Conservation (phyloP, 2,113 vertebrate genomes). For the Crotalus horridus region DNA sequence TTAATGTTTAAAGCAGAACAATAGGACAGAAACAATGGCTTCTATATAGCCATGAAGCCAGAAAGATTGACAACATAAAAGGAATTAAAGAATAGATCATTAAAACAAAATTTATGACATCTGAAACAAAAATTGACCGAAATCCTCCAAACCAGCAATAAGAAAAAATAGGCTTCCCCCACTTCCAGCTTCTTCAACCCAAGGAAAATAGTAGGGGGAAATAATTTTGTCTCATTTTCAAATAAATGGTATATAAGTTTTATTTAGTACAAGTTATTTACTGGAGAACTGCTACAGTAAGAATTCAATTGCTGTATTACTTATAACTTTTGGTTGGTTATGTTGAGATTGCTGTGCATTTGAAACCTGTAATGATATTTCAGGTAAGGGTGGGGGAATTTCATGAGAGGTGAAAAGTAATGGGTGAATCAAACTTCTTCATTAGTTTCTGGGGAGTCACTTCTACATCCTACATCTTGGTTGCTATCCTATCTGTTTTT, state of each 20-base stretch:
- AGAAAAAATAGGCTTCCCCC: neutral
- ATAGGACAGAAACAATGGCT: neutral
- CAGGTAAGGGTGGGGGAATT: neutral
- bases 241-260: neutral
- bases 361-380: neutral
- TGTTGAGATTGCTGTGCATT: neutral
- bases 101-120: neutral
- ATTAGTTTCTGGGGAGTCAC: neutral
- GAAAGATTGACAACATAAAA: neutral
- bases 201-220: neutral
- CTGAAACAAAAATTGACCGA: neutral
- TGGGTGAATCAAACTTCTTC: neutral
- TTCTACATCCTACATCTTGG: neutral
- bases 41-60: neutral
- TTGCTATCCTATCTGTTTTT: neutral
- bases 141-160: neutral
- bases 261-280: conserved; percentile 21
- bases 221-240: neutral
- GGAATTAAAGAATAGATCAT: neutral
- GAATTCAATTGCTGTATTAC: conserved; percentile 5
- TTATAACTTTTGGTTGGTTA: neutral
- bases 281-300: conserved; percentile 35
- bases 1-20: neutral
- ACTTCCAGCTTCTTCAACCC: neutral
- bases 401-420: neutral